phyloP scores from a whole-genome alignment of 2,888 invertebrate species.

The Calameuta idolon region DNA sequence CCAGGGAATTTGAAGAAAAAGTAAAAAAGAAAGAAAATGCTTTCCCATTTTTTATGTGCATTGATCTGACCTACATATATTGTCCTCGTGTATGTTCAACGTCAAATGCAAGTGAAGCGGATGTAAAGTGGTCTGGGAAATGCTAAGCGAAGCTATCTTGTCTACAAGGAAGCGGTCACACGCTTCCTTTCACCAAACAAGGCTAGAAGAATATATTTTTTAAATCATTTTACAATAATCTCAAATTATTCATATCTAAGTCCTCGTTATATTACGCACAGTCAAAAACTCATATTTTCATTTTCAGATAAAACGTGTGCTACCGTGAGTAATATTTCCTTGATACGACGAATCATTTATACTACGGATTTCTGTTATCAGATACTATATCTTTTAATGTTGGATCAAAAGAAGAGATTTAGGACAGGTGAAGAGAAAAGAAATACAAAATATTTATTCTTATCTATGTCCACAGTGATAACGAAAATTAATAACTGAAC shows the following conservation, averaged over 20 bases:
- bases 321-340: neutral
- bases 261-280: neutral
- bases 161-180: slow-evolving; percentile 38
- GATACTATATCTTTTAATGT: neutral
- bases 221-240: neutral
- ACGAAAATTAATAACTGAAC: neutral
- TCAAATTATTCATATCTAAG: no score
- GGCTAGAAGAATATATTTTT: slow-evolving; percentile 14
- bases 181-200: slow-evolving; percentile 34
- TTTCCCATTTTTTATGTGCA: slow-evolving; percentile 19
- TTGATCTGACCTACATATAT: slow-evolving; percentile 33
- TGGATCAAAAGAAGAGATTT: neutral
- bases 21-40: neutral
- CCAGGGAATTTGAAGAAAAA: slow-evolving; percentile 31
- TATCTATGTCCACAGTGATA: neutral
- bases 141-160: slow-evolving; percentile 29
- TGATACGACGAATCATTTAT: neutral
- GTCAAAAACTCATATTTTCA: neutral
- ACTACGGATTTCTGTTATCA: neutral
- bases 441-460: neutral
- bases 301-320: neutral
- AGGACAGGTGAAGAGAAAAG: neutral
- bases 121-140: neutral
- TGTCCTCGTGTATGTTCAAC: neutral
- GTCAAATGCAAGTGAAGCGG: neutral